Conservation (phyloP, 2,113 vertebrate genomes). For the Saccopteryx leptura region DNA sequence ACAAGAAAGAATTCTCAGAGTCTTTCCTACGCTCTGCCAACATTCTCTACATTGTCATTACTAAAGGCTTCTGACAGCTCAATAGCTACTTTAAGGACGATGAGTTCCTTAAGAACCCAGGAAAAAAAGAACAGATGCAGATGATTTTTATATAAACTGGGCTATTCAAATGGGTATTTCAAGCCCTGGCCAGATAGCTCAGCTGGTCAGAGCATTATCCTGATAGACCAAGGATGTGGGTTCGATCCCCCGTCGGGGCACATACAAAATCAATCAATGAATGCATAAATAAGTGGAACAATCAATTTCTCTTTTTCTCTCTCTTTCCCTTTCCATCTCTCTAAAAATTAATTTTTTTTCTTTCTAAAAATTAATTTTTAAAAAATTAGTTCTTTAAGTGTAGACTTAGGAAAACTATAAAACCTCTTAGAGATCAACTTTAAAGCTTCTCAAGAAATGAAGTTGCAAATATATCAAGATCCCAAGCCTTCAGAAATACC, state of each 20-base stretch:
- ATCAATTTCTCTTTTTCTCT: too few relatives aligned
- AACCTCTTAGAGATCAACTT: conserved; percentile 20
- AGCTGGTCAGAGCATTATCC: too few relatives aligned
- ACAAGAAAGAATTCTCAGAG: background rate
- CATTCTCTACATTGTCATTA: background rate
- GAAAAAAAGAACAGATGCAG: conserved; percentile 25
- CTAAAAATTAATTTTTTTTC: too few relatives aligned
- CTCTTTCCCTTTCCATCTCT: too few relatives aligned
- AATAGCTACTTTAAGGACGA: conserved; percentile 4
- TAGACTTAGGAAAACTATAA: conserved; percentile 12
- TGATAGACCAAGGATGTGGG: too few relatives aligned
- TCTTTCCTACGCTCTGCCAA: background rate
- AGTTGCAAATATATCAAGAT: background rate
- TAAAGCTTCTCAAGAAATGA: background rate
- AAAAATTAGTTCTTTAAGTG: background rate
- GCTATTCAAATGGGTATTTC: background rate
- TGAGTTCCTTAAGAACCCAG: conserved; percentile 47
- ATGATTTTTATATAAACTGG: conserved; percentile 2
- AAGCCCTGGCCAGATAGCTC: too few relatives aligned
- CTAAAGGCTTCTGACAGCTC: background rate
- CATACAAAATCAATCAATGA: too few relatives aligned
- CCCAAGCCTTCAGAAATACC: background rate
- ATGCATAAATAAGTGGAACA: too few relatives aligned
- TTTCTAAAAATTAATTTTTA: too few relatives aligned
- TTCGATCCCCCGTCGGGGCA: too few relatives aligned